Conservation (phyloP, 2,888 invertebrate species). For the Drosophila siamana region DNA sequence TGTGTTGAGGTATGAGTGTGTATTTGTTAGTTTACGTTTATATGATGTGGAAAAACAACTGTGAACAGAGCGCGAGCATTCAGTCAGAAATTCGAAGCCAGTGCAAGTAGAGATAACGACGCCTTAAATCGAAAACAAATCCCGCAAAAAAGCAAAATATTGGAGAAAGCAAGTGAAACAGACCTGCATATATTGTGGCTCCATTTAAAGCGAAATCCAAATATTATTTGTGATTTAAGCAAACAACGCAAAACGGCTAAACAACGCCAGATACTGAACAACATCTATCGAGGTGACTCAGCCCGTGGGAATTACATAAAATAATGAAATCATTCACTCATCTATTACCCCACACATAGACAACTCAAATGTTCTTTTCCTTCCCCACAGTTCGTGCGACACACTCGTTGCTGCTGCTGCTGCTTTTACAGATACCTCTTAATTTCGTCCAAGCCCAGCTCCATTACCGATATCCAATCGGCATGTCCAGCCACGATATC, state of each 20-base stretch:
- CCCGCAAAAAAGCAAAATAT: constrained; percentile 18
- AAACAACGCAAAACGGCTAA: constrained; percentile 61
- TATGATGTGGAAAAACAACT: constrained; percentile 32
- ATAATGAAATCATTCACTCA: constrained; percentile 50
- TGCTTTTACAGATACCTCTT: constrained; percentile 27
- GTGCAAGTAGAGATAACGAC: constrained; percentile 6
- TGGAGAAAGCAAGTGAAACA: constrained; percentile 29
- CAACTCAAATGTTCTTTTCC: constrained; percentile 1
- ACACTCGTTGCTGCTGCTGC: constrained; percentile 49
- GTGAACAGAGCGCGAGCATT: constrained; percentile 29
- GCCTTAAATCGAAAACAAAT: neutral
- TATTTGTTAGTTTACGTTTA: neutral
- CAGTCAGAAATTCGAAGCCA: constrained; percentile 47
- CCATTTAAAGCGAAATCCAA: constrained; percentile 2
- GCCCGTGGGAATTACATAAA: constrained; percentile 63
- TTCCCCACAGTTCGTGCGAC: constrained; percentile 48
- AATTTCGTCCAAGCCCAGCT: constrained; percentile 11
- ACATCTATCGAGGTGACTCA: constrained; percentile 68
- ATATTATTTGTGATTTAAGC: constrained; percentile 17
- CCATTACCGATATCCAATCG: constrained; percentile 6
- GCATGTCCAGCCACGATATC: constrained; percentile 50
- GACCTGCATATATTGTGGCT: constrained; percentile 1
- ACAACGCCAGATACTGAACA: constrained; percentile 39
- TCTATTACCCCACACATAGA: constrained; percentile 54
- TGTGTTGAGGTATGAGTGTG: neutral